Percentiles rank a stretch among this genome's conserved stretches.
phyloP scores from a whole-genome alignment of 2,797 vertebrate species.

The Acomys russatus region DNA sequence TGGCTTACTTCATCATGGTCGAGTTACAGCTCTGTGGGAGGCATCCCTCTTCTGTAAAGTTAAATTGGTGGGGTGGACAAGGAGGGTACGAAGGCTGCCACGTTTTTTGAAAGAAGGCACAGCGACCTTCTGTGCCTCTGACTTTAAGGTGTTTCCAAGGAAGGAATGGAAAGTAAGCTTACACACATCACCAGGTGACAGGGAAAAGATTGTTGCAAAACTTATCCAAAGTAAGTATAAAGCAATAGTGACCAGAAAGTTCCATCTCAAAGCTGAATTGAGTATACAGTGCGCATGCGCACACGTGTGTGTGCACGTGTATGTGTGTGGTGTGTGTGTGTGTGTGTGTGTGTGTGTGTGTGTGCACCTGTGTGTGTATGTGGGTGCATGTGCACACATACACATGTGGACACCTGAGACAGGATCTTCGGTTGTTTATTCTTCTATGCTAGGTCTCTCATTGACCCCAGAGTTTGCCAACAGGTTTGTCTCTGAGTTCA shows the following conservation, averaged over 20 bases:
- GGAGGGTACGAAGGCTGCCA: constrained; percentile 37
- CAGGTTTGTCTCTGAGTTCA: background rate
- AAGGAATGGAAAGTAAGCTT: constrained; percentile 71
- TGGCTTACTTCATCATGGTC: constrained; percentile 64
- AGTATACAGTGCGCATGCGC: background rate
- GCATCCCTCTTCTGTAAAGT: constrained; percentile 47
- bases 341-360: background rate
- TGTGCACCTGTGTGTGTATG: background rate
- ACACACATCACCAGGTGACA: background rate
- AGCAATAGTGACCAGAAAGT: background rate
- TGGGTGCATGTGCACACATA: background rate
- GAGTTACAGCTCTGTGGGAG: constrained; percentile 16
- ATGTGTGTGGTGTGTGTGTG: background rate
- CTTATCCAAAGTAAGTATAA: constrained; percentile 38
- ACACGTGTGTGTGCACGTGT: background rate
- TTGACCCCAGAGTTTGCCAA: background rate
- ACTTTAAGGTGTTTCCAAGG: constrained; percentile 74
- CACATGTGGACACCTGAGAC: background rate
- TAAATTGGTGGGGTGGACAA: background rate
- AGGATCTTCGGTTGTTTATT: background rate
- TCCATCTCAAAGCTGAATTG: background rate
- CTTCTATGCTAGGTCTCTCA: background rate
- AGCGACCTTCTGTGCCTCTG: constrained; percentile 63
- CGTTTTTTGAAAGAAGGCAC: constrained; percentile 37
- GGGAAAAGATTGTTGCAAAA: background rate